phyloP scores from a whole-genome alignment of 2,113 vertebrate species.

The Cololabis saira region DNA sequence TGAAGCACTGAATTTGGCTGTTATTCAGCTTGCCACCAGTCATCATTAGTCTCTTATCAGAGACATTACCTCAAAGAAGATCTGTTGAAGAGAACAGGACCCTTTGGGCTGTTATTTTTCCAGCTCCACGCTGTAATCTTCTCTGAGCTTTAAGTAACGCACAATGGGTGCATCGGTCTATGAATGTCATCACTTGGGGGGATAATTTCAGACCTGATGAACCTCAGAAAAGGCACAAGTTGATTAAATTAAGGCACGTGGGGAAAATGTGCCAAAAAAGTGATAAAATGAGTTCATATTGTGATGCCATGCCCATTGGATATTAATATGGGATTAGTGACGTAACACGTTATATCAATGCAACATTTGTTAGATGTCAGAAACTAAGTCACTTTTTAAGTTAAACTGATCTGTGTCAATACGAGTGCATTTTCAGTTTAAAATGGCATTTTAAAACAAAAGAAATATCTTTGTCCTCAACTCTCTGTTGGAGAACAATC shows the following conservation, averaged over 20 bases:
- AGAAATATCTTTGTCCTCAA: no score
- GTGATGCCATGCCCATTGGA: neutral
- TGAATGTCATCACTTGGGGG: conserved; percentile 37
- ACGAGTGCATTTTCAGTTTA: no score
- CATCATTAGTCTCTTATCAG: conserved; percentile 32
- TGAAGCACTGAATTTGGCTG: conserved; percentile 20
- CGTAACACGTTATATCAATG: no score
- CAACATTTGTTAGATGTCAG: no score
- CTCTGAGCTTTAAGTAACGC: conserved; percentile 17
- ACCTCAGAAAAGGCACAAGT: neutral
- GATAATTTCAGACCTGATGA: conserved; percentile 31
- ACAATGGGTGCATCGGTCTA: conserved; percentile 1
- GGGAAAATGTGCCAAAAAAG: conserved; percentile 7
- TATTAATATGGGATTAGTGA: no score
- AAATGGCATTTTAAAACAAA: no score
- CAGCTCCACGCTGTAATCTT: conserved; percentile 21
- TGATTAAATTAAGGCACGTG: conserved; percentile 11
- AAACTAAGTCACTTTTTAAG: no score
- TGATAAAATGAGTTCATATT: conserved; percentile 5
- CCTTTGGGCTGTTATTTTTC: conserved; percentile 22
- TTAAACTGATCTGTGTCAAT: no score
- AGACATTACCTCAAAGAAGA: conserved; percentile 16
- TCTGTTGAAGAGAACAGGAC: conserved; percentile 26
- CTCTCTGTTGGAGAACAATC: no score
- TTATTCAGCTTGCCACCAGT: conserved; percentile 36